Evolutionary conservation across 2,113 vertebrate genomes (phyloP), one percentile per base, ranked within the genome.

Genomic region (Phyllostomus hastatus): DNA sequence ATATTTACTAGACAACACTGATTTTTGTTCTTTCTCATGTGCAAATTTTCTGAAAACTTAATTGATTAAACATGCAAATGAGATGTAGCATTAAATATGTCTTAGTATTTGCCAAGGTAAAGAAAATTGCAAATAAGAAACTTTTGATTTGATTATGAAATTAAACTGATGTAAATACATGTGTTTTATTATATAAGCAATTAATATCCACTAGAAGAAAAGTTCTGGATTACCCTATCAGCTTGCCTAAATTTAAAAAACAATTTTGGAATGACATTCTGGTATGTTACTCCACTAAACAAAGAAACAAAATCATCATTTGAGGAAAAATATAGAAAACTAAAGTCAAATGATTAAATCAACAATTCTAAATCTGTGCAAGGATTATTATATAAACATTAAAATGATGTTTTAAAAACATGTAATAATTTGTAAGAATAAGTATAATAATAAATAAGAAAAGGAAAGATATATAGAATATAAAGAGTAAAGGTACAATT

Each of bases 181-280:
- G 41, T 73, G n/a, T 67, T 94, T 96, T 73, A 48, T 57, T 28
- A 93, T 59, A 76, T 19, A 75, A 96, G 9, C 78, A 85, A 89
- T 5, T 66, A 59, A 43, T 14, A 80, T 17, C 50, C 82, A 41
- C 88, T 66, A 75, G 57, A 93, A 73, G 64, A 33, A 75, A 88
- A 17, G 1, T 19, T 59, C 48, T 70, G 31, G 33, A 85, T 73
- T 76, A 41, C 22, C 11, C 24, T 69, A 48, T 80, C 16, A 33
- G 26, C 11, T 43, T 81, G 19, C 38, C 91, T 41, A 54, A 72
- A 80, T 93, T 91, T 48, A 12, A 94, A 41, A 46, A 46, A 80
- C 57, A 10, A 61, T 43, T 82, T 70, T 69, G 61, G 59, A 81
- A 66, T 88, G 52, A 72, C 8, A 9, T 79, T 75, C 72, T 57